Evolutionary conservation across 64 coral and sea anemone genomes (phyloP), one percentile per base, ranked within the genome.

Genomic region (Porites lutea): DNA sequence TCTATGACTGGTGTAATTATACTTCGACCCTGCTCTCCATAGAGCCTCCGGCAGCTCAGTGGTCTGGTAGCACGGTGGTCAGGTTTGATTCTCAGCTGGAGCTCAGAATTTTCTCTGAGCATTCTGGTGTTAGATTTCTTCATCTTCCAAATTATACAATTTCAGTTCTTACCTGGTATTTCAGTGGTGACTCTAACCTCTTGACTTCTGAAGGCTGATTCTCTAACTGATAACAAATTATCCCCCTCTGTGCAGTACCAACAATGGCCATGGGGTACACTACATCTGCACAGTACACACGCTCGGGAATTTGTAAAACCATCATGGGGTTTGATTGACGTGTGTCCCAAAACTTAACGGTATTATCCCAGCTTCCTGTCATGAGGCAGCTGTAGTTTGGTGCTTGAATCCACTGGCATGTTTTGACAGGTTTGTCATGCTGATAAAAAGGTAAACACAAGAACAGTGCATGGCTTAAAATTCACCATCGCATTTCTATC

Each of bases 281-380:
- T 18, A 98, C 88, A 88, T 98, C 97, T 21, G 97, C 97, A 89
- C 97, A 98, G 52, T 98, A 98, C 48, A 94, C 95, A 49, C 97
- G 79, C 66, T 98, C 97, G 4, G 97, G 97, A 37, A 98, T 60
- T 45, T 93, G 88, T 46, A 98, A 59, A 55, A 86, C 90, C 55
- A 90, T 64, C 74, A 98, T 95, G 13, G 97, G 97, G 62, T 93
- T 96, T 3, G 91, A 59, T 74, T 86, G 87, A n/a, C 97, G 72
- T 51, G 90, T 92, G 82, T 98, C 97, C 97, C 97, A 98, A 79
- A 98, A 98, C 61, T 98, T 98, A 18, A 98, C 60, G 19, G 90
- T 98, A 62, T 98, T 96, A 77, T 98, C 97, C 97, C 97, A 98
- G 63, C 97, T 98, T 68, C 97, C 97, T 2, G 97, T 98, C 90